Evolutionary conservation across 2,113 vertebrate species (phyloP).

Genomic region (Emydura subglobosa): DNA sequence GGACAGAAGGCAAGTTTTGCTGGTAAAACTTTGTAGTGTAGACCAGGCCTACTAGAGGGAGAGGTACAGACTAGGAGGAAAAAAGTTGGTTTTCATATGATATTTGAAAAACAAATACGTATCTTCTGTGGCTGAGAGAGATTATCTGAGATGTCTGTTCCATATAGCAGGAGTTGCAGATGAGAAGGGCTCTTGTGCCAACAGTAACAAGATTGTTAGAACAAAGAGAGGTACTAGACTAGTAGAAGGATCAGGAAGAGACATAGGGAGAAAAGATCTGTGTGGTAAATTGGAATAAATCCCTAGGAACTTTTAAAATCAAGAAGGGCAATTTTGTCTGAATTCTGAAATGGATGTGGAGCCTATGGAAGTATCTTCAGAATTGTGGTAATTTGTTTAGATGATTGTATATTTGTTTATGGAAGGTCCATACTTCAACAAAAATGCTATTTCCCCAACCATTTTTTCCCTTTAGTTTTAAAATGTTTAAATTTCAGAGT

Average conservation of each 20-base stretch:
- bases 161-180: not conserved
- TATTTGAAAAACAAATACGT: not conserved
- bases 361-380: not conserved
- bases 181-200: not conserved
- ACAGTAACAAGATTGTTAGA: not conserved
- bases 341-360: not conserved
- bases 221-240: not conserved
- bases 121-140: not conserved
- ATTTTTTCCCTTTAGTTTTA: not conserved
- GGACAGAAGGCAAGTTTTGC: too few species aligned
- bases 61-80: not conserved
- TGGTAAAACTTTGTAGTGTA: too few species aligned
- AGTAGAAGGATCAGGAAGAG: not conserved
- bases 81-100: not conserved
- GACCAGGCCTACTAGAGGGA: not conserved
- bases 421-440: not conserved
- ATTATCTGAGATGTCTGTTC: not conserved
- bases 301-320: not conserved
- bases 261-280: not conserved
- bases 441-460: not conserved
- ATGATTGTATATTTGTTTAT: not conserved
- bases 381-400: not conserved
- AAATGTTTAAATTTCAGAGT: conserved; percentile 5
- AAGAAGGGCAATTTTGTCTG: not conserved
- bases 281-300: not conserved